These are phyloP conservation scores for Neogobius melanostomus DNA, from an alignment of 2,113 vertebrate species.

Conservation along the genomic window DNA sequence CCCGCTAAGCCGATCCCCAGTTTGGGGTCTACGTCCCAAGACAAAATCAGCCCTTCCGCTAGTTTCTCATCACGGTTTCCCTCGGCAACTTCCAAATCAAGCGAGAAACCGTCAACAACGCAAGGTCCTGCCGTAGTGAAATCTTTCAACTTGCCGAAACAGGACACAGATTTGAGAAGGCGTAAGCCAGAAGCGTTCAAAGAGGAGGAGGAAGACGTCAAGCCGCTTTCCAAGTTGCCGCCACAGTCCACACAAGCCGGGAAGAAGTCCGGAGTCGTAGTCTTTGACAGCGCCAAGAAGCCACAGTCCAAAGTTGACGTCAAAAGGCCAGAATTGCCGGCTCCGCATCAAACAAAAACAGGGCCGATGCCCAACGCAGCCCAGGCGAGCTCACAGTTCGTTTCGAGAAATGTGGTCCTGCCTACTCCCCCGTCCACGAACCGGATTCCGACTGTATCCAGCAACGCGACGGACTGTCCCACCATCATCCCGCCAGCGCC, in stretches of 20 bases:
- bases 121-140: not conserved
- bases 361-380: not conserved
- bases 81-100: rapidly evolving
- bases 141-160: not conserved
- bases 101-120: slow-evolving; percentile 34
- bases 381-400: not conserved
- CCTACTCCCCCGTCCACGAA: not conserved
- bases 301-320: not conserved
- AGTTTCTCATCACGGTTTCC: slow-evolving; percentile 8
- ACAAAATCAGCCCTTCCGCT: slow-evolving; percentile 4
- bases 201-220: not conserved
- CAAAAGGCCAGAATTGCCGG: not conserved
- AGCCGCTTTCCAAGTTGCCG: not conserved
- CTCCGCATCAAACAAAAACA: not conserved
- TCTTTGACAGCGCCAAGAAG: slow-evolving; percentile 1
- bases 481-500: slow-evolving; percentile 19
- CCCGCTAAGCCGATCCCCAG: slow-evolving; percentile 33
- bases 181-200: not conserved
- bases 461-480: rapidly evolving
- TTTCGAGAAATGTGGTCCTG: not conserved
- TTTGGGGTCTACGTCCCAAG: slow-evolving; percentile 12
- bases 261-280: not conserved
- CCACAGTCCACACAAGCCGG: not conserved
- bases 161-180: not conserved
- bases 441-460: not conserved